Percentiles rank a stretch among this genome's conserved stretches.
phyloP scores from a whole-genome alignment of 2,113 vertebrate species.

The Halcyon malimbica region DNA sequence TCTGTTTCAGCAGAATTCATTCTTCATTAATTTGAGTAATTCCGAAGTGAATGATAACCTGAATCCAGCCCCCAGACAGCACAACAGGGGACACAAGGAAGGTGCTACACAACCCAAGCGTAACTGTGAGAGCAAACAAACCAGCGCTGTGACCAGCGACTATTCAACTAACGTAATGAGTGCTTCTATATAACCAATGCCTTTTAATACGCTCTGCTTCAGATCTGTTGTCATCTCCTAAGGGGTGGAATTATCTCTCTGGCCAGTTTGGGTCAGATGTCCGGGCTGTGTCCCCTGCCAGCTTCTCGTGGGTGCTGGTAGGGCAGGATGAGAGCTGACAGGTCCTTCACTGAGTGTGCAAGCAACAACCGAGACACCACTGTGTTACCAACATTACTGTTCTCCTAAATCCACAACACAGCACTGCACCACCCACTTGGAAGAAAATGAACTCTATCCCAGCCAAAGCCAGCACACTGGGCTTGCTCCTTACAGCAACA shows the following conservation, averaged over 20 bases:
- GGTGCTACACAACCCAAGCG: background rate
- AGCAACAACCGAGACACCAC: background rate
- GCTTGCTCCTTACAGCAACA: background rate
- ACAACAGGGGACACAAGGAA: background rate
- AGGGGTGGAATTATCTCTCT: background rate
- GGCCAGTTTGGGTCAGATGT: background rate
- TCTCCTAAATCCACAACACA: background rate
- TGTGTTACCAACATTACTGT: background rate
- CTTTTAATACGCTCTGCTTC: background rate
- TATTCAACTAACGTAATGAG: background rate
- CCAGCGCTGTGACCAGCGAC: background rate
- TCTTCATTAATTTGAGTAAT: background rate
- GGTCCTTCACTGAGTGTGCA: background rate
- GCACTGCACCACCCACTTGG: background rate
- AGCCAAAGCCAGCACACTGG: background rate
- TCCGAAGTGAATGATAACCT: background rate
- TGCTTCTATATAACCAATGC: background rate
- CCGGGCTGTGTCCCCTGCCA: background rate
- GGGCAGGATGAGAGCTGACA: background rate
- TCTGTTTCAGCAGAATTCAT: background rate
- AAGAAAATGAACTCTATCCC: background rate
- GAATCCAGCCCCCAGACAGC: background rate
- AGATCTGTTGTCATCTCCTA: background rate
- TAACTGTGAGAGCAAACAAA: background rate
- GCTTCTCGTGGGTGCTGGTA: background rate